Conservation (phyloP, 2,888 invertebrate genomes). For the Polydrusus tereticollis region DNA sequence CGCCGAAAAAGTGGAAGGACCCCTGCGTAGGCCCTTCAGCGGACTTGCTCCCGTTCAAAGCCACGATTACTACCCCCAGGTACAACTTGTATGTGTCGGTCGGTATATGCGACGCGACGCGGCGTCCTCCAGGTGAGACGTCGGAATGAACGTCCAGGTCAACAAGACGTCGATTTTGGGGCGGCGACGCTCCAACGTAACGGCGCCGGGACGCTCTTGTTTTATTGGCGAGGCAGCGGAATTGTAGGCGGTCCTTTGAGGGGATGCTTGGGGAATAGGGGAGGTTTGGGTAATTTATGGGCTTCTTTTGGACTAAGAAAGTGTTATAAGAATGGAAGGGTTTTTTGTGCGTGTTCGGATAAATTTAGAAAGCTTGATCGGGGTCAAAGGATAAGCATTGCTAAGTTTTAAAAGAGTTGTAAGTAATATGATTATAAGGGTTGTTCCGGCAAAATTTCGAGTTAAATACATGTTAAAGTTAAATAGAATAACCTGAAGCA, state of each 20-base stretch:
- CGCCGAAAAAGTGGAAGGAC: constrained; percentile 46
- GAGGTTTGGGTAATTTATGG: constrained; percentile 47
- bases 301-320: constrained; percentile 32
- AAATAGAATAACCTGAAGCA: no score
- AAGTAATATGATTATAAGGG: neutral
- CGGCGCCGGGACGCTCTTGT: constrained; percentile 35
- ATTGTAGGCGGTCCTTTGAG: constrained; percentile 38
- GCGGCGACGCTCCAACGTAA: constrained; percentile 39
- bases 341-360: constrained; percentile 39
- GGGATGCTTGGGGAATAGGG: constrained; percentile 36
- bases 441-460: neutral
- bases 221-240: constrained; percentile 31
- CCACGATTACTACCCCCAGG: constrained; percentile 47
- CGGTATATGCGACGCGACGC: constrained; percentile 42
- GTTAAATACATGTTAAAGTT: neutral
- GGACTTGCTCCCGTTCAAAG: constrained; percentile 44
- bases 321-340: constrained; percentile 35
- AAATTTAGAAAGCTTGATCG: constrained; percentile 33
- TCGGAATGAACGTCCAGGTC: constrained; percentile 45
- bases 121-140: constrained; percentile 46
- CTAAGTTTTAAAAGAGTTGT: neutral
- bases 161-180: constrained; percentile 46
- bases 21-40: constrained; percentile 46
- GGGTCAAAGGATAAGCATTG: constrained; percentile 21
- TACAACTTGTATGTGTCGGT: constrained; percentile 36